Base-by-base conservation (phyloP, 2,113 vertebrate genomes). In the Cebus imitator region DNA sequence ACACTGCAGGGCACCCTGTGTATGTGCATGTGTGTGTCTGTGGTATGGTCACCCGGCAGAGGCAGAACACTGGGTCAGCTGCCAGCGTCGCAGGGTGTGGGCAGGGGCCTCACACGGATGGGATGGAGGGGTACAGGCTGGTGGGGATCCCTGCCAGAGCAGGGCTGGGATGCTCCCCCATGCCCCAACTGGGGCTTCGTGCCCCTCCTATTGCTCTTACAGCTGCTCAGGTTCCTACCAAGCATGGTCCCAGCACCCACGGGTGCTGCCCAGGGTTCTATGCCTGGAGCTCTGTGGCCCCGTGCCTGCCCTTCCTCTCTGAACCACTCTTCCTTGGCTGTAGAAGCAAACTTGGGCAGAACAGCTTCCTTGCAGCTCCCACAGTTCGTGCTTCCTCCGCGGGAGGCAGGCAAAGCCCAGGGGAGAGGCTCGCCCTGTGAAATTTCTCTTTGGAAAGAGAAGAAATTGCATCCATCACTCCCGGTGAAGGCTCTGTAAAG, bases 181-280 rank as follows among this genome's bases (percentile, higher is more conserved):
- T 8, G 8, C 2, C 30, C 7, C 0, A 1, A 25, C 55, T 48
- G 8, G 32, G 17, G 1, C 14, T 55, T 35, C 5, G 40, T 0
- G 8, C 18, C 58, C 11, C 37, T 66, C 17, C 13, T 8, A n/a
- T 3, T 32, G 2, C 14, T 75, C n/a, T 61, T 9, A 35, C 7
- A 11, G 40, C 18, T 4, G n/a, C 10, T 35, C 35, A 57, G 25
- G 2, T 32, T 37, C 35, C 32, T 2, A 13, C 7, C 45, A 0
- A 2, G 43, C 40, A 82, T n/a, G 14, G 9, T 79, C 13, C 23
- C 25, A 32, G 43, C 50, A 14, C 50, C 50, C 17, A 1, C 0
- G 12, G 10, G 17, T 12, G 7, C 32, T 70, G 37, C 13, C 9
- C 20, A 64, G 64, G 11, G 13, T 5, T 25, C 37, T 14, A 79